These are phyloP conservation scores for Idaea straminata DNA, from an alignment of 2,888 invertebrate genomes.

Conservation along the genomic window DNA sequence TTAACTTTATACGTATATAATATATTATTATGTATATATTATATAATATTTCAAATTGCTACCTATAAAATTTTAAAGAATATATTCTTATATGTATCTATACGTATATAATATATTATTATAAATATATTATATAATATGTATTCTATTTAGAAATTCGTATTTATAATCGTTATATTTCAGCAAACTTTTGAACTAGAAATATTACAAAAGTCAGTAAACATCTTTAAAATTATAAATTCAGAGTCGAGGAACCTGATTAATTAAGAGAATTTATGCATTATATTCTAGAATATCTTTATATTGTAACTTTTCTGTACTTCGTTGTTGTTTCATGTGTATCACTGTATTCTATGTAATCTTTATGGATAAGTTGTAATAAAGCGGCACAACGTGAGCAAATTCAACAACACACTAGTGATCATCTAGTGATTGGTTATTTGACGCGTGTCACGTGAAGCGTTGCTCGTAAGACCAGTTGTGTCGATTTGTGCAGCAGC, in stretches of 20 bases:
- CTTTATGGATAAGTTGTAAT: neutral
- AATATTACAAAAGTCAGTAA: neutral
- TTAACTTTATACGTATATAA: too few relatives aligned
- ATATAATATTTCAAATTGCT: too few relatives aligned
- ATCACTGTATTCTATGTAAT: neutral
- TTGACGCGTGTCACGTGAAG: neutral
- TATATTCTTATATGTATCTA: too few relatives aligned
- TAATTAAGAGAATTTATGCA: constrained; percentile 42
- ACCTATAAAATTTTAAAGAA: too few relatives aligned
- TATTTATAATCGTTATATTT: neutral
- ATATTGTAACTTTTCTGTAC: neutral
- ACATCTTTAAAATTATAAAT: constrained; percentile 15
- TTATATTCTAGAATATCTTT: constrained; percentile 5
- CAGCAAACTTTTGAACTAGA: neutral
- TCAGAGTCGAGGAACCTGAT: constrained; percentile 71
- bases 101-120: too few relatives aligned
- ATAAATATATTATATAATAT: neutral
- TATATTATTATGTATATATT: too few relatives aligned
- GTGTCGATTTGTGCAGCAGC: neutral
- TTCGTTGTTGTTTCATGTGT: neutral
- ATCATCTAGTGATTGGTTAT: neutral
- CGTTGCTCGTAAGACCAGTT: neutral
- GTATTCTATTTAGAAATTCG: neutral
- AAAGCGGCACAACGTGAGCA: neutral
- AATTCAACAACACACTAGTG: neutral